Conservation (phyloP, 92 coral and sea anemone genomes). For the Galaxea fascicularis region DNA sequence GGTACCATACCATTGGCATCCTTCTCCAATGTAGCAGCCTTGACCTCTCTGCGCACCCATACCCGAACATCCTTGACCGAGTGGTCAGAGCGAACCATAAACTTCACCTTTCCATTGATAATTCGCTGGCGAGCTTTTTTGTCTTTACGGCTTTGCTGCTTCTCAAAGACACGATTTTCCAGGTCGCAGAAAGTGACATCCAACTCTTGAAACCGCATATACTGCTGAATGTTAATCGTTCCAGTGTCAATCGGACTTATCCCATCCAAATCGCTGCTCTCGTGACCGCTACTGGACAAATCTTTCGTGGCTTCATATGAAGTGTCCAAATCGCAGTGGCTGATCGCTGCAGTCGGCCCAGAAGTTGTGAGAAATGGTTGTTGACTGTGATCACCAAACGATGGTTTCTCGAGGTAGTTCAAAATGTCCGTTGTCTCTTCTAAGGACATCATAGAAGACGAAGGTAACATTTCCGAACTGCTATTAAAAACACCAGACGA, state of each 20-base stretch:
- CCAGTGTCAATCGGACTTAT: constrained; percentile 35
- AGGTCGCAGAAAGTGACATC: constrained; percentile 72
- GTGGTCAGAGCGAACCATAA: constrained; percentile 67
- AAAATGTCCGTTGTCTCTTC: not conserved
- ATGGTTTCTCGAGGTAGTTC: not conserved
- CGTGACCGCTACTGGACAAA: not conserved
- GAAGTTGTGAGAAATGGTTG: not conserved
- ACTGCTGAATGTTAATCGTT: constrained; percentile 34
- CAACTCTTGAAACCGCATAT: constrained; percentile 22
- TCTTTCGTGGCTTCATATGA: not conserved
- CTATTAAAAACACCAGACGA: constrained; percentile 16
- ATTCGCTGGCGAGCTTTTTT: constrained; percentile 83
- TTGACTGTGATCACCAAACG: not conserved
- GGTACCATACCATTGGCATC: constrained; percentile 61
- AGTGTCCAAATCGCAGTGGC: not conserved
- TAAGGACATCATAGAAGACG: not conserved
- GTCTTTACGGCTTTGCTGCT: constrained; percentile 86
- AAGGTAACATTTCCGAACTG: not conserved
- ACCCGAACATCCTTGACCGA: constrained; percentile 54
- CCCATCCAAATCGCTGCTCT: constrained; percentile 25
- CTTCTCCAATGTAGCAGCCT: constrained; percentile 76
- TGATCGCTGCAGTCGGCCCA: not conserved
- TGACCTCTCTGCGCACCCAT: constrained; percentile 76
- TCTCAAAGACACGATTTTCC: constrained; percentile 78
- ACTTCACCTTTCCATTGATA: constrained; percentile 78